Evolutionary conservation across 2,113 vertebrate species (phyloP), one percentile per base, ranked within the genome.

Genomic region (Coracopsis vasa): DNA sequence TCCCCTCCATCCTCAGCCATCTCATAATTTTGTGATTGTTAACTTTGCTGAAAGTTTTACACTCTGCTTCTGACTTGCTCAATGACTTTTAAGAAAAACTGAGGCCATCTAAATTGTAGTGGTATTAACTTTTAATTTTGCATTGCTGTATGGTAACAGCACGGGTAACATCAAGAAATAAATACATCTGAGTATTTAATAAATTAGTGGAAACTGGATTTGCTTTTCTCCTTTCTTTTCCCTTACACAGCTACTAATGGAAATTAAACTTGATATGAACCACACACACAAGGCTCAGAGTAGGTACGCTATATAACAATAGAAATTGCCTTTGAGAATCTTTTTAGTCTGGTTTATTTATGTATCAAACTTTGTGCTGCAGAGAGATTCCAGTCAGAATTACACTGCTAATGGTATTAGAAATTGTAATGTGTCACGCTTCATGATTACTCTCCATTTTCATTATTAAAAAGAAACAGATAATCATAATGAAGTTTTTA

Each of bases 401-500:
- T 80, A 62, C 23, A 50, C 12, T 45, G 20, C 4, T 82, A 94
- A 96, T 62, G 0, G 0, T 53, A 90, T 85, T 80, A 86, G 66
- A 73, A 91, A 81, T 64, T 58, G 9, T 71, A 80, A 75, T 72
- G 47, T 74, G 64, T 50, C 48, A 53, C 73, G 53, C 35, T 86
- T 90, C 16, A 37, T 44, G 27, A 73, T 95, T 92, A 90, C 47
- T 88, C 58, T 88, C 92, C 8, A 66, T 85, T 90, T 90, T 91
- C 42, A 42, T 90, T 23, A 71, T 96, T 94, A 93, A 44, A 92
- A 74, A 85, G 51, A 91, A 85, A 83, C 17, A 58, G 41, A 72
- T 82, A 86, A 64, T 31, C 35, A 47, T 84, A 91, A 89, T 64
- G 25, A 89, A 80, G n/a, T 51, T 93, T 88, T 85, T 29, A 44